These are phyloP conservation scores for Globodera ellingtonae DNA, from an alignment of 1,140 invertebrate species.

Conservation along the genomic window DNA sequence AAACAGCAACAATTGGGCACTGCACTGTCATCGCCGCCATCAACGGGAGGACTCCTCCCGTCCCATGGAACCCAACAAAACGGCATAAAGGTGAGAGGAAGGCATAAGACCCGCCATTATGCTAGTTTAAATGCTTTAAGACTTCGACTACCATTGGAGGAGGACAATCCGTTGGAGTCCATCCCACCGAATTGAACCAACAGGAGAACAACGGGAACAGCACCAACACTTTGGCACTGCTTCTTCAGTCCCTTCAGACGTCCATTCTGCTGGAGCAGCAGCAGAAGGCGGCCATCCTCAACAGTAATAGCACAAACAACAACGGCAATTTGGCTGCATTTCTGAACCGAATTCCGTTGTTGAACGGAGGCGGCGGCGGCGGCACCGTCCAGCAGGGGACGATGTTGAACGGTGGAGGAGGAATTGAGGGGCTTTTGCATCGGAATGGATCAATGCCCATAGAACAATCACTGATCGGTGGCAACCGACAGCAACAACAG, in stretches of 20 bases:
- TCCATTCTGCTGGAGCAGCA: constrained; percentile 44
- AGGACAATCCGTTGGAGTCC: neutral
- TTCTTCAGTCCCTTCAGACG: constrained; percentile 36
- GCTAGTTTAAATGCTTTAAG: neutral
- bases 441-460: neutral
- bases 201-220: neutral
- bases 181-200: neutral
- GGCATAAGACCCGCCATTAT: neutral
- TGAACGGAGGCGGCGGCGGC: neutral
- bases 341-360: constrained; percentile 4
- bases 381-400: neutral
- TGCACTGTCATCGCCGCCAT: neutral
- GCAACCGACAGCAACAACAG: constrained; percentile 32
- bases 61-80: neutral
- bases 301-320: neutral
- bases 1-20: neutral
- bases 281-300: constrained; percentile 9
- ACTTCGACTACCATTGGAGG: neutral
- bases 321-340: constrained; percentile 1
- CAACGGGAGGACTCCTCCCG: neutral
- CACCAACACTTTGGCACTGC: constrained; percentile 20
- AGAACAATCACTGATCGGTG: constrained; percentile 25
- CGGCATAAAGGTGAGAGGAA: neutral
- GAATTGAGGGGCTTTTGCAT: neutral
- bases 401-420: no score